A percentile compares a stretch with the other conserved stretches of the same genome.
Evolutionary conservation across 2,888 invertebrate genomes (phyloP).

Genomic region (Erannis defoliaria): DNA sequence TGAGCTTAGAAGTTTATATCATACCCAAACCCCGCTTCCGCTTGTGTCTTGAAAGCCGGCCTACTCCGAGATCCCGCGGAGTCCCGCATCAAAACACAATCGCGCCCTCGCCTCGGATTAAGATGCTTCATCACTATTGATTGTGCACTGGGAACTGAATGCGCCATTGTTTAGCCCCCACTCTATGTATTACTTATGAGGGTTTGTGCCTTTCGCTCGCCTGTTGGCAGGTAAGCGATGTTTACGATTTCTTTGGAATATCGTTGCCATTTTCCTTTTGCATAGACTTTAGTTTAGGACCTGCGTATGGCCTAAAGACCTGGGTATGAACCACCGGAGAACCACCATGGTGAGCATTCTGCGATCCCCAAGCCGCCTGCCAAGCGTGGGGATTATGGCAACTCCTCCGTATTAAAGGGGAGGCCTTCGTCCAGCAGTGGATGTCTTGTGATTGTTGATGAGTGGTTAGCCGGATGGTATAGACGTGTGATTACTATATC

Average conservation of each 20-base stretch:
- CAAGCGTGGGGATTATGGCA: too few relatives aligned
- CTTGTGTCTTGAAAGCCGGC: slow-evolving; percentile 15
- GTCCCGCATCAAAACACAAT: slow-evolving; percentile 78
- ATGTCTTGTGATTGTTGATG: too few relatives aligned
- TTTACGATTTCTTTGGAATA: not conserved
- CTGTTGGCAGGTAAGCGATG: not conserved
- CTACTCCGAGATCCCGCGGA: slow-evolving; percentile 53
- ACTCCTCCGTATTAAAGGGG: too few relatives aligned
- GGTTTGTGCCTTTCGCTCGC: slow-evolving; percentile 10
- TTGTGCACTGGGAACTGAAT: slow-evolving; percentile 66
- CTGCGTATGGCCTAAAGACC: too few relatives aligned
- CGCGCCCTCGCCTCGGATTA: slow-evolving; percentile 67
- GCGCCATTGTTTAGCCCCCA: slow-evolving; percentile 50
- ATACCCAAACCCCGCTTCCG: slow-evolving; percentile 24
- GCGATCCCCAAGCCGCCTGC: too few relatives aligned
- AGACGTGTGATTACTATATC: too few relatives aligned
- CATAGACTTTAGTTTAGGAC: too few relatives aligned
- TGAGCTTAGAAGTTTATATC: too few relatives aligned
- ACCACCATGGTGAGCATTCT: too few relatives aligned
- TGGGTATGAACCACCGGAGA: too few relatives aligned
- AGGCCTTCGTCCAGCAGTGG: too few relatives aligned
- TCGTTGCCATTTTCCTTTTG: not conserved
- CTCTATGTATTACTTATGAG: slow-evolving; percentile 9
- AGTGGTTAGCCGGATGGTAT: too few relatives aligned
- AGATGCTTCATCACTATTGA: slow-evolving; percentile 70